Evolutionary conservation across 2,797 vertebrate genomes (phyloP), one percentile per base, ranked within the genome.

Genomic region (Microctenopoma stevenorrisi): DNA sequence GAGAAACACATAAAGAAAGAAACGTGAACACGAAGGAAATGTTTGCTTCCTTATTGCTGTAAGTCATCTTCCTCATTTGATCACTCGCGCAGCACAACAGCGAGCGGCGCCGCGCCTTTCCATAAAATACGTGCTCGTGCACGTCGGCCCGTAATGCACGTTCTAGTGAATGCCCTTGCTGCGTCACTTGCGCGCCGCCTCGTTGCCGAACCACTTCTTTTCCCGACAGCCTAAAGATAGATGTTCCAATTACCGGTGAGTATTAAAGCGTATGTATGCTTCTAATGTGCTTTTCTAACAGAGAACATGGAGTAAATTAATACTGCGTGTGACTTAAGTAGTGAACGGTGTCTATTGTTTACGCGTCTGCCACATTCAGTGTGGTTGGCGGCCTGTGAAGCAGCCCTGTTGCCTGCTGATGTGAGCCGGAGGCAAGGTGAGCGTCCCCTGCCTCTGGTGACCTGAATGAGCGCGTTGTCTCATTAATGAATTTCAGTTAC

Each of bases 181-280:
- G 90, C 92, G 92, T 94, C 88, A 89, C 87, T 90, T 73, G 86
- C 92, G 91, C 89, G 91, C 89, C 78, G 81, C 83, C 74, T 83
- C 61, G 76, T 84, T 89, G 82, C 78, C 63, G 82, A 87, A 86
- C 85, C 83, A 58, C 72, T 67, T 78, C 76, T 89, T 80, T 64
- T 74, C 79, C 69, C 65, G 43, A 71, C 78, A 78, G 74, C 56
- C 79, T 78, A 52, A 72, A 86, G 79, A 88, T 93, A 93, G 89
- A 94, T 94, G 94, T 94, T 95, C 85, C 94, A 93, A 83, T 94
- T 94, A 90, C 93, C 94, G 93, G 94, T 94, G 83, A 91, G 86
- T 49, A 0, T 11, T 13, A 2, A 30, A 8, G 3, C 16, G 0
- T 0, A 0, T 0, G 2, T 10, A 0, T 9, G 10, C 0, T 1